A percentile compares a stretch with the other conserved stretches of the same genome.
These are phyloP conservation scores for Musca vetustissima DNA, from an alignment of 1,140 invertebrate genomes.

Conservation along the genomic window DNA sequence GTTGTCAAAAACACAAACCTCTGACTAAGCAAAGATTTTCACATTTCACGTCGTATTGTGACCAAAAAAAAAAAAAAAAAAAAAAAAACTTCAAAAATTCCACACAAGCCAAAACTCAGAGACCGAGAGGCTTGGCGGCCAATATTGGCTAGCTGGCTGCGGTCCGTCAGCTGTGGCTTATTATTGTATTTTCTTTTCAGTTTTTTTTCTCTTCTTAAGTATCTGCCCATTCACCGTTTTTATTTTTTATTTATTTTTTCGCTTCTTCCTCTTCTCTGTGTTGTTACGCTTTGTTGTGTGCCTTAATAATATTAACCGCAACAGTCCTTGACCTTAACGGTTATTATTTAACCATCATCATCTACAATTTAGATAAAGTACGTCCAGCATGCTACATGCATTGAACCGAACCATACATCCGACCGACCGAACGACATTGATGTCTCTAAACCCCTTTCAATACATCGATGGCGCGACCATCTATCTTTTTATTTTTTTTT, in stretches of 20 bases:
- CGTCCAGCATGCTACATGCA: not conserved
- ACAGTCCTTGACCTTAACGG: slow-evolving; percentile 25
- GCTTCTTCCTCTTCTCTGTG: not conserved
- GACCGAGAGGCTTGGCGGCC: not conserved
- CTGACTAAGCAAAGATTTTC: not conserved
- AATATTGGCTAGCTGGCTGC: not conserved
- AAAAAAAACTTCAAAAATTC: not conserved
- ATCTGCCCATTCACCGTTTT: not conserved
- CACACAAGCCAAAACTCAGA: not conserved
- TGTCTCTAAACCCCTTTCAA: not conserved
- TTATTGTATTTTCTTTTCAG: not conserved
- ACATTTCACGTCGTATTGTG: not conserved
- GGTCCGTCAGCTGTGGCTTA: not conserved
- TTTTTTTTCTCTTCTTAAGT: not conserved
- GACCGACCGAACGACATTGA: not conserved
- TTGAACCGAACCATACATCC: not conserved
- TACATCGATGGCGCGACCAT: not conserved
- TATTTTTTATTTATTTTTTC: not conserved
- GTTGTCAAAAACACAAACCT: not conserved
- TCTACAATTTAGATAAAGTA: no score
- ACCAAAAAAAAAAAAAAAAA: not conserved
- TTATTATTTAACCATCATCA: slow-evolving; percentile 20
- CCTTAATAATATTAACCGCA: slow-evolving; percentile 19
- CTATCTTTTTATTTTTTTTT: no score
- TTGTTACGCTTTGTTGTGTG: not conserved